Base-by-base conservation (phyloP, 2,113 vertebrate genomes). In the Saimiri boliviensis region DNA sequence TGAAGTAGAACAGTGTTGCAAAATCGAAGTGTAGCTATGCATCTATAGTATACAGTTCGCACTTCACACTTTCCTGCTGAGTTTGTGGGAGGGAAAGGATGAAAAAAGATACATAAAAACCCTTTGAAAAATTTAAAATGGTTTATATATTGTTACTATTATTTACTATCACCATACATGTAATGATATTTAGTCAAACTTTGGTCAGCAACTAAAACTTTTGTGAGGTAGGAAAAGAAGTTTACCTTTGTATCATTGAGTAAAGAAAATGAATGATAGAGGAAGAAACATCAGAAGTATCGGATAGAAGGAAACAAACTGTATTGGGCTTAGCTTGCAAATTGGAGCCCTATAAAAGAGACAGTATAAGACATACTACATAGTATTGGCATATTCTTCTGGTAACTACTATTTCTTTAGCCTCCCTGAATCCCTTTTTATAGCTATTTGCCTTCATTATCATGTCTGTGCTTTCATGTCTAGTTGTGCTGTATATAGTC, bases 31-130 rank as follows among this genome's bases (percentile, higher is more conserved):
- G 8, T 23, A 76, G 8, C 70, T 85, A 42, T 25, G n/a, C 21
- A 74, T 56, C 16, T 68, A 19, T 49, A 60, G 21, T 54, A 30
- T 87, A 14, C 21, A 21, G 10, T 80, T 86, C 91, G 71, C 77
- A 58, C 35, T 80, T 85, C 54, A n/a, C 40, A 52, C 58, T 77
- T 82, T 35, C 17, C 40, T 87, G n/a, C 56, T 94, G 14, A 42
- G 37, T 85, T 80, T 87, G 0, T 80, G 73, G 19, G 2, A 4
- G 27, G 0, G 6, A 27, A 86, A 90, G 12, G 45, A 32, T 89
- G 23, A 76, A 86, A 84, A 97, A n/a, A 94, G 25, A 95, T 76
- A 68, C 54, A 79, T 56, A 68, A 71, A 80, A 80, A 32, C 77
- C 56, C 60, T 79, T 95, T 4, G 9, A 86, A 87, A 96, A 88